Evolutionary conservation across 2,888 invertebrate species (phyloP), one percentile per base, ranked within the genome.

Genomic region (Linnaemya vulpina): DNA sequence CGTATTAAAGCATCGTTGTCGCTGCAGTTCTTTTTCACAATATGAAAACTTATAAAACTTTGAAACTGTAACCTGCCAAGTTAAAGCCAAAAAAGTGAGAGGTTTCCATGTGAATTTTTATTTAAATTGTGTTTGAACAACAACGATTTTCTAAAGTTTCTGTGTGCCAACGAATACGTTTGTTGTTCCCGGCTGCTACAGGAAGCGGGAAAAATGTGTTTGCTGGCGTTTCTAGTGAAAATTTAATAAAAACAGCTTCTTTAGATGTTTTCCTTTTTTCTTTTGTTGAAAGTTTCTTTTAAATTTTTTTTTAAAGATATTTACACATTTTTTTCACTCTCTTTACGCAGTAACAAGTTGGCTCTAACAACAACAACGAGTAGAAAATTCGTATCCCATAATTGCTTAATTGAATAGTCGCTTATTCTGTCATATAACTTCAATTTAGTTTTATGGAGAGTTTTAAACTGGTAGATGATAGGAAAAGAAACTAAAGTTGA

Each of bases 91-190:
- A 74, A 51, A 82, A 85, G 85, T 85, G 82, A 85, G 82, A 85
- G 78, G 85, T 85, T 78, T 82, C 58, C 74, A 85, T 85, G 85
- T 74, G 85, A 78, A 73, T 78, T 82, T 78, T 78, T 43, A 17
- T 75, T 71, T 58, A 17, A 78, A 68, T 62, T 78, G 46, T 68
- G 68, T n/a, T n/a, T 30, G 70, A 70, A 85, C 13, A 43, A 65
- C 55, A 63, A 22, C 8, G 35, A 20, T 70, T 60, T 55, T 77
- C 65, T 77, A 81, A 17, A 15, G 46, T 62, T 55, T 63, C 71
- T 53, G 58, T 60, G 15, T 8, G 0, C 25, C 43, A 78, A 46
- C 46, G 22, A 30, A 35, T 38, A 22, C 13, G 17, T 3, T 51
- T 10, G 5, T 53, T 25, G 17, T 10, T 40, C 15, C 55, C 13